phyloP scores from a whole-genome alignment of 2,888 invertebrate species.

The Xestia c-nigrum region DNA sequence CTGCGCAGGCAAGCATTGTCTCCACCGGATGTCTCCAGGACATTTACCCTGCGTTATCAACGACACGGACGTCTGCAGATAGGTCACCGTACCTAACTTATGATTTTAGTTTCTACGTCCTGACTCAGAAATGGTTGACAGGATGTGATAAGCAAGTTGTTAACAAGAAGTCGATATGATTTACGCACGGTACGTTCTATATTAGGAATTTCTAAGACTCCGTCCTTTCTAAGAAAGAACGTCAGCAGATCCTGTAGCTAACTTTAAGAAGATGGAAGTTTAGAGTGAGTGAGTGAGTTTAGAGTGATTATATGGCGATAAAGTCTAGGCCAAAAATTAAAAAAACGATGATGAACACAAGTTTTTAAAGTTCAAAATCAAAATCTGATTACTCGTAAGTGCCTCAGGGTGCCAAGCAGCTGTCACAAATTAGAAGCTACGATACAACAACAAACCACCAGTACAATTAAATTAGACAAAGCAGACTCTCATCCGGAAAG shows the following conservation, averaged over 20 bases:
- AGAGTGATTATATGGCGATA: not conserved
- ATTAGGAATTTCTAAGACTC: slow-evolving; percentile 11
- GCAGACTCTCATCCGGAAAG: not conserved
- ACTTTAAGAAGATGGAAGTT: not conserved
- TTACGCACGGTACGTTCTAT: not conserved
- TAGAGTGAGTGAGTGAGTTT: no score
- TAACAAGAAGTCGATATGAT: slow-evolving; percentile 54
- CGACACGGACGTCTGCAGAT: slow-evolving; percentile 72
- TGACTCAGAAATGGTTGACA: slow-evolving; percentile 70
- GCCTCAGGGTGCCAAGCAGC: not conserved
- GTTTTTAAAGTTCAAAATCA: not conserved
- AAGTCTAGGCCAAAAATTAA: not conserved
- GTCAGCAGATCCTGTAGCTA: not conserved
- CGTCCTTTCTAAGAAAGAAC: not conserved
- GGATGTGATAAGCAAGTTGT: slow-evolving; percentile 70
- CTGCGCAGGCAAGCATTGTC: slow-evolving; percentile 45
- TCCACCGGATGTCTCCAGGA: slow-evolving; percentile 76
- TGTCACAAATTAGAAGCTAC: not conserved
- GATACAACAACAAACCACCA: not conserved
- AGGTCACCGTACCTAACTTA: slow-evolving; percentile 75
- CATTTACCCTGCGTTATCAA: slow-evolving; percentile 81
- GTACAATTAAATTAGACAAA: slow-evolving; percentile 17
- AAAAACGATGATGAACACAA: not conserved
- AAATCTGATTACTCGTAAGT: not conserved
- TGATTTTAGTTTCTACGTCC: slow-evolving; percentile 72